Evolutionary conservation across 1,140 invertebrate species (phyloP), one percentile per base, ranked within the genome.

Genomic region (Hestina assimilis): DNA sequence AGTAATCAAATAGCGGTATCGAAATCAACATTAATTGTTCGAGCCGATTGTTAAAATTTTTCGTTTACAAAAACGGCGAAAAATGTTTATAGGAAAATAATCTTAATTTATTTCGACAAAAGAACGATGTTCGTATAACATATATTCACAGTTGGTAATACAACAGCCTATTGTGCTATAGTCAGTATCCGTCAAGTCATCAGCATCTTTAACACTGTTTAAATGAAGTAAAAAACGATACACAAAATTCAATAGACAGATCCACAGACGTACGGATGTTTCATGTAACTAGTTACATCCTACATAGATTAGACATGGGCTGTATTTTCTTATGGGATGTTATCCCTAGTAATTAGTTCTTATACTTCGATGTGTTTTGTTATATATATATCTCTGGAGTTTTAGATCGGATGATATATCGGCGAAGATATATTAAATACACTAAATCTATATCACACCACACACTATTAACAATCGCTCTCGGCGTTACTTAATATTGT

Each of bases 11-110:
- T 75, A 75, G 67, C 72, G 72, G 68, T 61, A 69, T 73, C 66
- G 64, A 56, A 75, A 78, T 78, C 70, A 68, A 75, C 72, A 78
- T 75, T 74, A 78, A 75, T 78, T 78, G 75, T 78, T 75, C 66
- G 62, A 56, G 48, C 54, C 60, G 70, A 75, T 75, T 66, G 72
- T 65, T 62, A 64, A 51, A 43, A 54, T 48, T 55, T 53, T 40
- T 47, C 50, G 57, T 63, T 51, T 28, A 56, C 54, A 56, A 7
- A 23, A 42, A 26, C 41, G 20, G n/a, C n/a, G 26, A 41, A 43
- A 53, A 47, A 21, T 26, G 3, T 11, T 7, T 19, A 64, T 17
- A 11, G 14, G 2, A 65, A 52, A 38, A 19, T 43, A 8, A 33
- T 20, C 56, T 47, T 31, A 62, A 61, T 43, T 14, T 0, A 3